These are phyloP conservation scores for Tuta absoluta DNA, from an alignment of 2,888 invertebrate genomes.

Conservation along the genomic window DNA sequence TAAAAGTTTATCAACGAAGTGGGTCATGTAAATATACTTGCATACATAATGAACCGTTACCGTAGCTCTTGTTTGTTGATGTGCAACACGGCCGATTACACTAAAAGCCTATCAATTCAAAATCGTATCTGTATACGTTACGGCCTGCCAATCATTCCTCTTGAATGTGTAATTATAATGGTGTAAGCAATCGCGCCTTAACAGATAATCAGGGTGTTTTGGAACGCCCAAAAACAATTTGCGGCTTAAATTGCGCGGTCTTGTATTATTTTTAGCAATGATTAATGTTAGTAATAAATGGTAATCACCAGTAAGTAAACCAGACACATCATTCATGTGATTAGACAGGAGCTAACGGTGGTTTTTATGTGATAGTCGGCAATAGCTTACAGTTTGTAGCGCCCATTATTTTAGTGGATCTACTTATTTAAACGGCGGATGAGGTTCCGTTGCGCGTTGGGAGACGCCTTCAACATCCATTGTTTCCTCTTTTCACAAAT, in stretches of 20 bases:
- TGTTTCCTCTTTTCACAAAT: conserved; percentile 52
- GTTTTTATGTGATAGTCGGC: conserved; percentile 50
- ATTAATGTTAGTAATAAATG: conserved; percentile 56
- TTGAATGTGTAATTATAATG: conserved; percentile 47
- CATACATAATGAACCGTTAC: conserved; percentile 51
- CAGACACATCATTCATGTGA: conserved; percentile 51
- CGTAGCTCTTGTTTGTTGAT: conserved; percentile 49
- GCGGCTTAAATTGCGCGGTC: conserved; percentile 33
- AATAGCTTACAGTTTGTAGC: conserved; percentile 60
- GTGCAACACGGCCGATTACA: conserved; percentile 54
- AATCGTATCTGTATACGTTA: conserved; percentile 45
- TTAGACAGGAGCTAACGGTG: conserved; percentile 54
- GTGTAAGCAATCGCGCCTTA: conserved; percentile 52
- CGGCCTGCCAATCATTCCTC: conserved; percentile 53
- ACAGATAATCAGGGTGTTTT: conserved; percentile 44
- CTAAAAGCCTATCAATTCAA: conserved; percentile 59
- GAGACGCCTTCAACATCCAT: conserved; percentile 58
- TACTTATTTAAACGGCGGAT: conserved; percentile 65
- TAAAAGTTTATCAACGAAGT: conserved; percentile 51
- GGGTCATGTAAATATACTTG: conserved; percentile 44
- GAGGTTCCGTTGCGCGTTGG: conserved; percentile 67
- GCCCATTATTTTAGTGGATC: conserved; percentile 61
- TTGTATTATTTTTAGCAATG: conserved; percentile 43
- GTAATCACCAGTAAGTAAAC: conserved; percentile 46
- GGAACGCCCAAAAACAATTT: conserved; percentile 51